Evolutionary conservation across 2,797 vertebrate genomes (phyloP).

Genomic region (Premnoplex brunnescens): DNA sequence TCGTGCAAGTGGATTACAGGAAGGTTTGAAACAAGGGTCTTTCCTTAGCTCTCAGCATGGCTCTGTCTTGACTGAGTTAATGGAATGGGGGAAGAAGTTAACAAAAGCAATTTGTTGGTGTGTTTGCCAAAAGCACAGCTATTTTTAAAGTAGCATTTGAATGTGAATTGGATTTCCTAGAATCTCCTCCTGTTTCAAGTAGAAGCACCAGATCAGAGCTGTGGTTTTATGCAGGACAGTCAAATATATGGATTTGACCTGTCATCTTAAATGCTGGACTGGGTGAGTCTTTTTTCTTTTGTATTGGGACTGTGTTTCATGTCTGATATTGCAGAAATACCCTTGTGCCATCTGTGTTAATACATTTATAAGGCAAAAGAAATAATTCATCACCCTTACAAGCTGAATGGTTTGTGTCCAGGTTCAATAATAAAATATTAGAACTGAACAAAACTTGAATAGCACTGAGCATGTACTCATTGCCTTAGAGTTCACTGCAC

Average conservation of each 20-base stretch:
- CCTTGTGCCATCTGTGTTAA: neutral
- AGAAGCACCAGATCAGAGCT: neutral
- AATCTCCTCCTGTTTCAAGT: neutral
- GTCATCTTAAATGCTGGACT: neutral
- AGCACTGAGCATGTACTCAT: neutral
- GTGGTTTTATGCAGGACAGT: neutral
- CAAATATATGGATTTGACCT: neutral
- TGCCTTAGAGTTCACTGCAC: neutral
- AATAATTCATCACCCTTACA: neutral
- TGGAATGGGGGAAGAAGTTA: neutral
- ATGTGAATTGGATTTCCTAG: constrained; percentile 7
- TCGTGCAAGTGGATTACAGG: neutral
- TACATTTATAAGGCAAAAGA: neutral
- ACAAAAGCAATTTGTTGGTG: neutral
- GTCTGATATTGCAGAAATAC: neutral
- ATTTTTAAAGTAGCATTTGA: constrained; percentile 21
- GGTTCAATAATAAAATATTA: neutral
- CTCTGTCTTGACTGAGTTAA: neutral
- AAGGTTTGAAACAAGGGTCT: neutral
- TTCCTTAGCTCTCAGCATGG: neutral
- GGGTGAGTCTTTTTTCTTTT: neutral
- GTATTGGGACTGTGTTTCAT: neutral
- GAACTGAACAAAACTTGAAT: neutral
- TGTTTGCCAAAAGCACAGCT: constrained; percentile 12
- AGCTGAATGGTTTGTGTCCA: neutral